Conservation (phyloP, 2,113 vertebrate genomes). For the Oplegnathus fasciatus region DNA sequence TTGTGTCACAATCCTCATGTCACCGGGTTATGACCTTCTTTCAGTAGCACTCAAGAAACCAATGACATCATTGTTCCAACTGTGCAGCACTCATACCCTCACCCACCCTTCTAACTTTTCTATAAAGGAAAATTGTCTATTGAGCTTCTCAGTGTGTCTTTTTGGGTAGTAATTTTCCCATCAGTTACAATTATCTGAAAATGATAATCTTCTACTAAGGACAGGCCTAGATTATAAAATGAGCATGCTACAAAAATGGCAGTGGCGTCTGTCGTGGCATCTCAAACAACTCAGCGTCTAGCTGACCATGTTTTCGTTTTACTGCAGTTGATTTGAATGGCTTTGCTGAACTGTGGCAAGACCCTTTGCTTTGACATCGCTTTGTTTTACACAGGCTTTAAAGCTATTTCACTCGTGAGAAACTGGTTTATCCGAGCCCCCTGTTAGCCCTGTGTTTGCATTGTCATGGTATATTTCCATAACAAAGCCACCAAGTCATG, state of each 20-base stretch:
- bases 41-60: slow-evolving; percentile 64
- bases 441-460: slow-evolving; percentile 54
- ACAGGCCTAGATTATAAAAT: slow-evolving; percentile 27
- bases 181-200: slow-evolving; percentile 46
- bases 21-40: slow-evolving; percentile 70
- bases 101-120: slow-evolving; percentile 26
- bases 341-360: slow-evolving; percentile 39
- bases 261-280: slow-evolving; percentile 6
- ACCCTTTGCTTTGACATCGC: slow-evolving; percentile 39
- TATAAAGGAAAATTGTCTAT: slow-evolving; percentile 28
- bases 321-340: slow-evolving; percentile 30
- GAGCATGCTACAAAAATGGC: slow-evolving; percentile 14
- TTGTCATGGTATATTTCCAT: slow-evolving; percentile 69
- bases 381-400: slow-evolving; percentile 62
- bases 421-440: slow-evolving; percentile 41
- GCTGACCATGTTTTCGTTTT: slow-evolving; percentile 11
- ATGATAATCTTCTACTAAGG: slow-evolving; percentile 27
- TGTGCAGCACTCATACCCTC: slow-evolving; percentile 41
- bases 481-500: slow-evolving; percentile 58
- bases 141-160: slow-evolving; percentile 16
- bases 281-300: neutral
- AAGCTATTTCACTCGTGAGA: slow-evolving; percentile 62
- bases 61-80: slow-evolving; percentile 78
- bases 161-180: slow-evolving; percentile 32
- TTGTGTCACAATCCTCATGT: slow-evolving; percentile 67